Percentiles rank a stretch among this genome's conserved stretches.
Evolutionary conservation across 2,113 vertebrate species (phyloP).

Genomic region (Etheostoma cragini): DNA sequence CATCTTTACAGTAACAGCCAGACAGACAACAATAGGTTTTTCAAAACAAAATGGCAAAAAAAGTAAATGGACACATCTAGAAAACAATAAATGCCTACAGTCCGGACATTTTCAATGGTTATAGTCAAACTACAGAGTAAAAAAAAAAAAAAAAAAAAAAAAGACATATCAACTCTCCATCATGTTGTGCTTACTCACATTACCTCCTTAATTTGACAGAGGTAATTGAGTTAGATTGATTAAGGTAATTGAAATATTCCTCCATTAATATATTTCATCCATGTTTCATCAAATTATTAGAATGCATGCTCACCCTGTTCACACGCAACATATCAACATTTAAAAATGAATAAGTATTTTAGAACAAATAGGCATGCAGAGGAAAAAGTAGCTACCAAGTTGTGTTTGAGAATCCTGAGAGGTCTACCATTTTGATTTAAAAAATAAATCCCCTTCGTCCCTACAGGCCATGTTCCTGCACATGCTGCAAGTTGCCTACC

Average conservation of each 20-base stretch:
- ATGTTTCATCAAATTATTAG: not conserved
- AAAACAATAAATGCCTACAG: not conserved
- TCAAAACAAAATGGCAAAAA: not conserved
- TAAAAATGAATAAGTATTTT: not conserved
- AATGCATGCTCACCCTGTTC: not conserved
- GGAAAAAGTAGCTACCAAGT: not conserved
- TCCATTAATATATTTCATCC: not conserved
- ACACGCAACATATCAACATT: not conserved
- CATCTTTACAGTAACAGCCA: not conserved
- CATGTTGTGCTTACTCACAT: not conserved
- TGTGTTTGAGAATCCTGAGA: not conserved
- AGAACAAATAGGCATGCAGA: not conserved
- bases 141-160: not conserved
- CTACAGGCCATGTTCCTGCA: slow-evolving; percentile 90
- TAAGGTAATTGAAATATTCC: not conserved
- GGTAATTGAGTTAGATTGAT: not conserved
- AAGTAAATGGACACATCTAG: not conserved
- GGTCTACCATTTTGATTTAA: not conserved
- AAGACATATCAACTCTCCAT: not conserved
- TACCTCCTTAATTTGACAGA: not conserved
- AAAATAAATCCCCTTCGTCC: not conserved
- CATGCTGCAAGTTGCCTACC: slow-evolving; percentile 89
- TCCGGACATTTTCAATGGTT: not conserved
- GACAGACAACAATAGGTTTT: not conserved
- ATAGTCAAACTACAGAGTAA: not conserved